Conservation (phyloP, 2,797 vertebrate species). For the Helostoma temminkii region DNA sequence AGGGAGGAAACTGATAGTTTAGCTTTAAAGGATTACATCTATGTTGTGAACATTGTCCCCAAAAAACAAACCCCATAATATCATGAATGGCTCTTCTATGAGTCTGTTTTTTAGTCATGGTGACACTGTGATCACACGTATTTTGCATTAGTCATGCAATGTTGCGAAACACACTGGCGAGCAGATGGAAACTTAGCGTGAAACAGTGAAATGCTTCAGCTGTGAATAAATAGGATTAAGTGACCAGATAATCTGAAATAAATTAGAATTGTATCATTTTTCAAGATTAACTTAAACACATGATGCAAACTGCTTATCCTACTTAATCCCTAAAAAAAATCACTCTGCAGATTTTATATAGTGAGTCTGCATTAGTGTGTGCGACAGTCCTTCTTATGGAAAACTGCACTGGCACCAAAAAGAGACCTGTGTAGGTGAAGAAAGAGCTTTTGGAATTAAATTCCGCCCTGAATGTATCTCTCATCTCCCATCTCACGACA, state of each 20-base stretch:
- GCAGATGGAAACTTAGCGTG: slow-evolving; percentile 65
- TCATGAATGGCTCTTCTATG: slow-evolving; percentile 74
- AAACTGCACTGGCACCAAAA: not conserved
- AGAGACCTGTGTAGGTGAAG: not conserved
- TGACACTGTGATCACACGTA: slow-evolving; percentile 64
- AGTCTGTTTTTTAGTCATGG: slow-evolving; percentile 46
- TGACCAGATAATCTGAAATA: not conserved
- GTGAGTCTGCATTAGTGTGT: slow-evolving; percentile 1
- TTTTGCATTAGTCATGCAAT: slow-evolving; percentile 74
- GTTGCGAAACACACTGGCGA: slow-evolving; percentile 69
- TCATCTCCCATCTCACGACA: slow-evolving; percentile 52
- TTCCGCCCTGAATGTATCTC: slow-evolving; percentile 37
- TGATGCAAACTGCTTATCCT: not conserved
- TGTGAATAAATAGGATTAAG: not conserved
- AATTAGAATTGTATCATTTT: not conserved
- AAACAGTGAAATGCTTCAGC: slow-evolving; percentile 28
- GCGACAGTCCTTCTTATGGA: not conserved
- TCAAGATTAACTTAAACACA: not conserved
- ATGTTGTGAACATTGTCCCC: not conserved
- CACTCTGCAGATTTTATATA: not conserved
- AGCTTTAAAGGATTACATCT: no score
- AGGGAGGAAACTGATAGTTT: no score
- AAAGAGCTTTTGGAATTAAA: slow-evolving; percentile 7
- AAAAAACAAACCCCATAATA: slow-evolving; percentile 44
- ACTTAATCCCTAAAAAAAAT: not conserved